Conservation (phyloP, 2,888 invertebrate genomes). For the Apotomis turbidana region DNA sequence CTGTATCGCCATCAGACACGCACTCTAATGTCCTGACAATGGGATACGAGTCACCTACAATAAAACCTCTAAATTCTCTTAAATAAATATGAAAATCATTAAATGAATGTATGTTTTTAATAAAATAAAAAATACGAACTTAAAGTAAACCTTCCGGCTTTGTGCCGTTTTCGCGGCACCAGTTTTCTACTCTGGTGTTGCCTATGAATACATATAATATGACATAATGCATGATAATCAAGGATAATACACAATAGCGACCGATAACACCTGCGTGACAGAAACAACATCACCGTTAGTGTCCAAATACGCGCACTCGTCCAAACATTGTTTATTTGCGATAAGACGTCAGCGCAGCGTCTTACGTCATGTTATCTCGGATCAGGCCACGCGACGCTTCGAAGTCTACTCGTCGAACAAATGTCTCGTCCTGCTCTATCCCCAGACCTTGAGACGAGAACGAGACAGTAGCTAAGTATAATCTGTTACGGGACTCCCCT, state of each 20-base stretch:
- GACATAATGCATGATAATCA: not conserved
- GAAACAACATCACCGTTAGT: not conserved
- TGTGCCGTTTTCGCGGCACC: too few species aligned
- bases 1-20: too few species aligned
- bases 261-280: not conserved
- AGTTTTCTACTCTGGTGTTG: too few species aligned
- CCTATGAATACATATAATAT: not conserved
- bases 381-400: not conserved
- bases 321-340: slow-evolving; percentile 30
- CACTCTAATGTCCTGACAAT: too few species aligned
- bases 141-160: too few species aligned
- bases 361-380: slow-evolving; percentile 6
- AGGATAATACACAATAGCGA: not conserved
- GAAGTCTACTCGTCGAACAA: not conserved
- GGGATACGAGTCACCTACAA: too few species aligned
- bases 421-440: not conserved
- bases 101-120: too few species aligned
- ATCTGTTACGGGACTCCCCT: not conserved
- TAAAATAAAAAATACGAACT: too few species aligned
- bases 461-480: not conserved
- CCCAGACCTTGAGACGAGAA: not conserved
- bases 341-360: slow-evolving; percentile 25
- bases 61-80: too few species aligned
- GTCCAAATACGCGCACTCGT: not conserved
- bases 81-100: too few species aligned